Percentiles rank a stretch among this genome's conserved stretches.
Evolutionary conservation across 2,797 vertebrate species (phyloP).

Genomic region (Pseudochirops cupreus): DNA sequence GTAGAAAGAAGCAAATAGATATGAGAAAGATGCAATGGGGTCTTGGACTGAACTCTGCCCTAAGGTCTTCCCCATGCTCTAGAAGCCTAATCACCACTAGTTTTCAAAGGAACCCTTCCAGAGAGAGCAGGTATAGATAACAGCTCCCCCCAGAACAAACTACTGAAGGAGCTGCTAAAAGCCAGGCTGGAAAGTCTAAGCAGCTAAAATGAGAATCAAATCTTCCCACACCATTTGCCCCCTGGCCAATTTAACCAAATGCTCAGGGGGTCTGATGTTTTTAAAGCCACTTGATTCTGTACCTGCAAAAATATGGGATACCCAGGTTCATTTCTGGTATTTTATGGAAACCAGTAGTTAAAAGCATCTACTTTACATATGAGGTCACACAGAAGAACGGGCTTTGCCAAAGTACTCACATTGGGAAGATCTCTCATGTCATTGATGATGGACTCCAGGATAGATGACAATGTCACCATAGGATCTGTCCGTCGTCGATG

Average conservation of each 20-base stretch:
- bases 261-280: neutral
- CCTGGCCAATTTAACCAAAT: neutral
- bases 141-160: constrained; percentile 10
- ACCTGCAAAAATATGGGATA: neutral
- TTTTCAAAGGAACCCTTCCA: constrained; percentile 55
- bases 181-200: neutral
- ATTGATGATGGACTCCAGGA: constrained; percentile 97
- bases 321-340: neutral
- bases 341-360: neutral
- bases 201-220: constrained; percentile 6
- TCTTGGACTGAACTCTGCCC: constrained; percentile 38
- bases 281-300: neutral
- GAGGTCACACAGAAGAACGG: constrained; percentile 53
- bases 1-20: neutral
- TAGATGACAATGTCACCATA: constrained; percentile 98
- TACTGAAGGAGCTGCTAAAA: constrained; percentile 14
- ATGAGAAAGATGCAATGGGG: neutral
- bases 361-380: neutral
- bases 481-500: constrained; percentile 97
- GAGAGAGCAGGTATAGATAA: constrained; percentile 15
- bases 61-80: constrained; percentile 33
- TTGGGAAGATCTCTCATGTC: constrained; percentile 97
- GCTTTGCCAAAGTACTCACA: constrained; percentile 85
- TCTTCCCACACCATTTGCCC: neutral
- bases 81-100: constrained; percentile 29